phyloP scores from a whole-genome alignment of 2,888 invertebrate species.

The Drosophila monieri region DNA sequence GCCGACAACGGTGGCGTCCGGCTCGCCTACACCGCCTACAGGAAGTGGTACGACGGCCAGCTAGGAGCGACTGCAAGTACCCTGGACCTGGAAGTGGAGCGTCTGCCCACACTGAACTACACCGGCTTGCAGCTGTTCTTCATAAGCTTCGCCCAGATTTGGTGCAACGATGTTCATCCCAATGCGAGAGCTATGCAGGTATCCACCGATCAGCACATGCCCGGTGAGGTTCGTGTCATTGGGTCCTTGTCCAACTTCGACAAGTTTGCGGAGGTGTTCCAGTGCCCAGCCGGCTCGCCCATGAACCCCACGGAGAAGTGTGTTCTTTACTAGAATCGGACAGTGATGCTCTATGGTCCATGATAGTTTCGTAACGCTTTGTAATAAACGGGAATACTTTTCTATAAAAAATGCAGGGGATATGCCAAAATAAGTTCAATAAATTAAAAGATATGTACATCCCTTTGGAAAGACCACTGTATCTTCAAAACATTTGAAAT shows the following conservation, averaged over 20 bases:
- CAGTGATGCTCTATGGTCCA: too few species aligned
- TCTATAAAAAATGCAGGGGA: too few species aligned
- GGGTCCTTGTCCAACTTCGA: conserved; percentile 77
- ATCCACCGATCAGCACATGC: conserved; percentile 66
- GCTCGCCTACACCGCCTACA: conserved; percentile 79
- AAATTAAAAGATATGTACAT: too few species aligned
- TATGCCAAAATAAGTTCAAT: too few species aligned
- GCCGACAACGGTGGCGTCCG: conserved; percentile 82
- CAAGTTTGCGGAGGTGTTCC: conserved; percentile 79
- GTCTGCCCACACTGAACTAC: conserved; percentile 70
- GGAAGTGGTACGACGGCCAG: conserved; percentile 63
- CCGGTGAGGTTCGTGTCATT: conserved; percentile 75
- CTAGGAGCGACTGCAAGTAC: conserved; percentile 16
- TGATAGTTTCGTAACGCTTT: too few species aligned
- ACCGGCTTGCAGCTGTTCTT: conserved; percentile 80
- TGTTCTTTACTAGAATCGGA: conserved; percentile 66
- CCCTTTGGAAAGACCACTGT: too few species aligned
- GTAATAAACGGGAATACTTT: neutral
- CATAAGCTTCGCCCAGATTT: conserved; percentile 80
- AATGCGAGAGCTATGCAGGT: conserved; percentile 50
- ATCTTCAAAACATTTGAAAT: too few species aligned
- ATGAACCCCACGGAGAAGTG: conserved; percentile 80
- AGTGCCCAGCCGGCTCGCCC: conserved; percentile 58
- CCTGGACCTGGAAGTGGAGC: conserved; percentile 55
- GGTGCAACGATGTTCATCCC: conserved; percentile 75